Base-by-base conservation (phyloP, 1,140 invertebrate species). In the Drosophila kepulauana region DNA sequence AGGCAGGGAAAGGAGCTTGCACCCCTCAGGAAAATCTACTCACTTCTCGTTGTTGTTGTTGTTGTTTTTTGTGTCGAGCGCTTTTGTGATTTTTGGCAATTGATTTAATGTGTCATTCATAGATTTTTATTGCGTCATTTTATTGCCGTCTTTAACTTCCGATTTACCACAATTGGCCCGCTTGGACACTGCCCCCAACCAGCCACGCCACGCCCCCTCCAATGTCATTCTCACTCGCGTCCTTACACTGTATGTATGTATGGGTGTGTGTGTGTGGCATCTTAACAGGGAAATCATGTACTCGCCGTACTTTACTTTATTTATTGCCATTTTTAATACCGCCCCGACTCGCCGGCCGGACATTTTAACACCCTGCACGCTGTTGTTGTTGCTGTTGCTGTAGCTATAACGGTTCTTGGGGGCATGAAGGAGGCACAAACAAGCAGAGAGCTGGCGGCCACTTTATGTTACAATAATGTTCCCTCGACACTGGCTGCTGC, bases 31-130 rank as follows among this genome's bases (percentile, higher is more conserved):
- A 57, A 78, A 87, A 89, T 89, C 85, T 75, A 85, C 84, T 89
- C 78, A 89, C 85, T 51, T 43, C 8, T 38, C 10, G 35, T 38
- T 38, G 7, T 5, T 38, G 35, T 38, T 38, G 33, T 8, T 33
- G 33, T 8, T 33, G 33, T 33, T 5, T 33, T 38, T 52, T 78
- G 80, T 87, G 80, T 81, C 68, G 35, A 63, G 69, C 62, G 86
- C 76, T 81, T 89, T 91, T 87, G 79, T 91, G 87, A 90, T 90
- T 90, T 92, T 92, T 87, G 89, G 91, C 91, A 91, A 92, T 92
- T 92, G 91, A 92, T 92, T 92, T 92, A 92, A 92, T 92, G 91
- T 91, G 91, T 92, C 91, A 92, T 92, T 92, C 91, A 92, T 91
- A 92, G 91, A 91, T 91, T 92, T 92, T 92, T 92, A 92, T 92